Conservation (phyloP, 2,888 invertebrate species). For the Zelleria hepariella region DNA sequence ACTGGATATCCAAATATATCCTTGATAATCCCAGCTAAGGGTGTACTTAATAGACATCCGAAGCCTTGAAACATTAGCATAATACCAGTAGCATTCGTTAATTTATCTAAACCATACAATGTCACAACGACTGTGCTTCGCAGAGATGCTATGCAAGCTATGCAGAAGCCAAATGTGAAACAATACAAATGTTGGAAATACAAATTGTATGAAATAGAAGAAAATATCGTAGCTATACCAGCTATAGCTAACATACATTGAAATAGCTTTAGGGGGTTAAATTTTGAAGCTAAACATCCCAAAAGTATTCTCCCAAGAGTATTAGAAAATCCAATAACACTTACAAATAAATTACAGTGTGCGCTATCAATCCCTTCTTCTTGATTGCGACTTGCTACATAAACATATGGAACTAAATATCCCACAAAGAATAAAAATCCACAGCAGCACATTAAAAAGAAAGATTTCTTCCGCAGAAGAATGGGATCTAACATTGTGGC, state of each 20-base stretch:
- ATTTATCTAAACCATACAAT: conserved; percentile 51
- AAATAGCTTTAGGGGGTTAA: conserved; percentile 35
- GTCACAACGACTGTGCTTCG: conserved; percentile 48
- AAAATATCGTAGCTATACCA: conserved; percentile 37
- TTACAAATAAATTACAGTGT: conserved; percentile 46
- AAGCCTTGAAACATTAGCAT: conserved; percentile 52
- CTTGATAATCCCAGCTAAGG: conserved; percentile 43
- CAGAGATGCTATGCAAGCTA: conserved; percentile 36
- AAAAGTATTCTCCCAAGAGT: conserved; percentile 38
- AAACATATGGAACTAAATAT: conserved; percentile 51
- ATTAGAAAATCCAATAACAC: conserved; percentile 47
- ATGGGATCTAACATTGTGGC: conserved; percentile 60
- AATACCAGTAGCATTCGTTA: conserved; percentile 58
- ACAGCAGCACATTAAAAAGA: conserved; percentile 34
- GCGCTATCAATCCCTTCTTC: conserved; percentile 31
- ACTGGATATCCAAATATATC: conserved; percentile 32
- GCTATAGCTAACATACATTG: conserved; percentile 24
- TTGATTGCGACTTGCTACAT: conserved; percentile 40
- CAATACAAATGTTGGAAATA: conserved; percentile 49
- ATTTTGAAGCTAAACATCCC: conserved; percentile 40
- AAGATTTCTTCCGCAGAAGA: conserved; percentile 41
- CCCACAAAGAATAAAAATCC: conserved; percentile 45
- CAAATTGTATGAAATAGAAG: conserved; percentile 36
- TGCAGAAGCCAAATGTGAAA: conserved; percentile 41
- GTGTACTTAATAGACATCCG: conserved; percentile 51